Percentiles rank a stretch among this genome's conserved stretches.
phyloP scores from a whole-genome alignment of 2,113 vertebrate genomes.

The Chunga burmeisteri region DNA sequence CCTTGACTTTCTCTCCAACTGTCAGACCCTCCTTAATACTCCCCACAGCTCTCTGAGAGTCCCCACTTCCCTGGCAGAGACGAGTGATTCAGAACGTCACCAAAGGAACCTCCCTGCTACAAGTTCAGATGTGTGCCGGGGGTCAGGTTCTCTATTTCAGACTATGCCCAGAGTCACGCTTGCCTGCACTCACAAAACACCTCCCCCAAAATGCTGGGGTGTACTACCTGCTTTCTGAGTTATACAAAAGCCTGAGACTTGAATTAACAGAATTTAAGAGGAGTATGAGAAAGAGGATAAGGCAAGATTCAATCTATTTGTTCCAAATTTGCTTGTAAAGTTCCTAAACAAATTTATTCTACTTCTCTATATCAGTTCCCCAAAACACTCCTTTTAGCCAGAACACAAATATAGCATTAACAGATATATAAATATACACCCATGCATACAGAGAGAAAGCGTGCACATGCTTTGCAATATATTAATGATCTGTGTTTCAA shows the following conservation, averaged over 20 bases:
- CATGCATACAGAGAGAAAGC: not conserved
- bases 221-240: not conserved
- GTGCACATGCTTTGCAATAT: not conserved
- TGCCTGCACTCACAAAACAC: not conserved
- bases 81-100: not conserved
- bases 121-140: not conserved
- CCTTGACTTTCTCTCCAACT: not conserved
- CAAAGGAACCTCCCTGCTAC: not conserved
- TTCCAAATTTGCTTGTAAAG: not conserved
- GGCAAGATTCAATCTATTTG: not conserved
- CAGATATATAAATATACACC: not conserved
- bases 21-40: not conserved
- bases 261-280: not conserved
- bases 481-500: not conserved
- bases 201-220: not conserved
- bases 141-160: not conserved
- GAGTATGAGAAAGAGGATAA: not conserved
- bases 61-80: not conserved
- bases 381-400: not conserved
- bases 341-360: not conserved
- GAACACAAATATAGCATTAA: not conserved
- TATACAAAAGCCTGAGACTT: not conserved
- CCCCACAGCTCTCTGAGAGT: not conserved
- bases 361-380: not conserved
- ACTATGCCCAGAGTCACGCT: not conserved